These are phyloP conservation scores for Branchellion lobata DNA, from an alignment of 2,888 invertebrate genomes.

Conservation along the genomic window DNA sequence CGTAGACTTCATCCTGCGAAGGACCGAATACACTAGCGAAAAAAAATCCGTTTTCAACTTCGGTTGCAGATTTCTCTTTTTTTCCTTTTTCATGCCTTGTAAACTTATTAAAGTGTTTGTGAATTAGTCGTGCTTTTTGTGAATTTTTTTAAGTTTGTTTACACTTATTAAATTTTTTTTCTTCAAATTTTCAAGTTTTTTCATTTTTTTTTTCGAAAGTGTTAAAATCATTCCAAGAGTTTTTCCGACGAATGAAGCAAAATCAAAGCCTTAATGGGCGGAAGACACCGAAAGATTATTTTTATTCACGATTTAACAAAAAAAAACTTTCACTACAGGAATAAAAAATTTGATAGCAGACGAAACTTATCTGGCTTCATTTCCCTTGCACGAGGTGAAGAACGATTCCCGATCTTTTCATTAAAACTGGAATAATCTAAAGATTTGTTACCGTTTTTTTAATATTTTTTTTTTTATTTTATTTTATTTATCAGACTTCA, in stretches of 20 bases:
- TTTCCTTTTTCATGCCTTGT: neutral
- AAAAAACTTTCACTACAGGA: constrained; percentile 48
- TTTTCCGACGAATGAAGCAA: neutral
- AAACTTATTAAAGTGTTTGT: too few species aligned
- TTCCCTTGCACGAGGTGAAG: constrained; percentile 53
- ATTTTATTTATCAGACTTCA: too few species aligned
- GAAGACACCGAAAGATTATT: neutral
- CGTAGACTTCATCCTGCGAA: constrained; percentile 85
- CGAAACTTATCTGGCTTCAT: constrained; percentile 51
- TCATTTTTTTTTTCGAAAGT: too few species aligned
- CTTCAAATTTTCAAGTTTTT: too few species aligned
- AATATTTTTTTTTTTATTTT: too few species aligned
- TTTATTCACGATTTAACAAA: too few species aligned
- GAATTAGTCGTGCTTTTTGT: too few species aligned
- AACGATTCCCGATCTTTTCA: neutral
- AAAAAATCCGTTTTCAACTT: constrained; percentile 60
- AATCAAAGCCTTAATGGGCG: neutral
- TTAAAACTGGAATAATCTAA: too few species aligned
- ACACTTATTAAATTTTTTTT: neutral
- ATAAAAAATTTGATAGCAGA: constrained; percentile 50
- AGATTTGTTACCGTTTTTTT: too few species aligned
- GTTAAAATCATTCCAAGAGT: too few species aligned
- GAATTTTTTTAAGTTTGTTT: neutral
- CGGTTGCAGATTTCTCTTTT: constrained; percentile 53
- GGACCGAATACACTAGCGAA: constrained; percentile 73